Conservation (phyloP, 2,797 vertebrate species). For the Anolis apletophallus region DNA sequence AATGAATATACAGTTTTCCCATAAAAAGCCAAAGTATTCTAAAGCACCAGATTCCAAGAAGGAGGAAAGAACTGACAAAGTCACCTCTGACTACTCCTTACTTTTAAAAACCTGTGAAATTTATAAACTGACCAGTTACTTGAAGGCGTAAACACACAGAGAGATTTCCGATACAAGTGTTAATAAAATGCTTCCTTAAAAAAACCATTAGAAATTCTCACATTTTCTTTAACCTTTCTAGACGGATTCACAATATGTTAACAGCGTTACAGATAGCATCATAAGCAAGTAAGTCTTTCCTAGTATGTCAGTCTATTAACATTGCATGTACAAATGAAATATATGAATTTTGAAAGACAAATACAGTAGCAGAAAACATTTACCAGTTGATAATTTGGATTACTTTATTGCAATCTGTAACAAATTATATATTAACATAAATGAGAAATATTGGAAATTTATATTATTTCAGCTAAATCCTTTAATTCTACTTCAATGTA, state of each 20-base stretch:
- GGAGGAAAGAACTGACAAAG: too few relatives aligned
- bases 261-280: constrained; percentile 77
- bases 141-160: background rate
- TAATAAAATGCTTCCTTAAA: constrained; percentile 14
- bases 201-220: constrained; percentile 21
- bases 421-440: background rate
- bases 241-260: constrained; percentile 81
- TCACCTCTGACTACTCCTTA: too few relatives aligned
- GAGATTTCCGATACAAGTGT: background rate
- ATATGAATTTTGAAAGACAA: background rate
- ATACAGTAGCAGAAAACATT: background rate
- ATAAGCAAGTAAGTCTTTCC: constrained; percentile 79
- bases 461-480: too few relatives aligned
- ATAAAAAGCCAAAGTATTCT: background rate
- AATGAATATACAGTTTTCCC: background rate
- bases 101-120: too few relatives aligned
- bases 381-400: background rate
- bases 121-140: background rate
- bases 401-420: background rate
- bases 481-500: too few relatives aligned
- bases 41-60: too few relatives aligned
- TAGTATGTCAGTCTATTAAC: background rate
- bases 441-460: background rate
- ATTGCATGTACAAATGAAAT: too few relatives aligned
- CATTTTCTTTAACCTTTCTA: constrained; percentile 66